Evolutionary conservation across 2,888 invertebrate species (phyloP).

Genomic region (Steinernema scapterisci): DNA sequence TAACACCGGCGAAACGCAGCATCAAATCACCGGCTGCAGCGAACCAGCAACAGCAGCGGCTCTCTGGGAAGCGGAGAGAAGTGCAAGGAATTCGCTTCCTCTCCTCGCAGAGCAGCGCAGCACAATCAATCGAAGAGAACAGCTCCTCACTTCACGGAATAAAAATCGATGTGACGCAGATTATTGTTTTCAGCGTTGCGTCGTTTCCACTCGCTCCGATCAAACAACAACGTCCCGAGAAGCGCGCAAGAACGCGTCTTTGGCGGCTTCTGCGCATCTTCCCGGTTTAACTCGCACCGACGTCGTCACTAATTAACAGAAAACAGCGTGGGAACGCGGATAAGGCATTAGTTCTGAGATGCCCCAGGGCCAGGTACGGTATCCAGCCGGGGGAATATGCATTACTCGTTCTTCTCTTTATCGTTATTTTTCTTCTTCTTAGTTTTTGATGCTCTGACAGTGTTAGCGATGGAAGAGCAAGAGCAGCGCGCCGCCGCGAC

Average conservation of each 20-base stretch:
- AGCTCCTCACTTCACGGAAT: conserved; percentile 15
- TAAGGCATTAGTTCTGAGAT: too few species aligned
- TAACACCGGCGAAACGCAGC: conserved; percentile 11
- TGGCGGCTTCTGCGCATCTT: too few species aligned
- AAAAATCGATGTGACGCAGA: conserved; percentile 5
- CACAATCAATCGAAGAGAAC: conserved; percentile 22
- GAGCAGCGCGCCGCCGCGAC: conserved; percentile 28
- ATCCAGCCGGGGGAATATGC: not conserved
- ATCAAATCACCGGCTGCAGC: conserved; percentile 13
- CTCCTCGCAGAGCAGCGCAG: conserved; percentile 13
- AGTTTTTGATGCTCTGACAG: conserved; percentile 29
- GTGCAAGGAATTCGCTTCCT: conserved; percentile 27
- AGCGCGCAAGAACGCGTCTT: too few species aligned
- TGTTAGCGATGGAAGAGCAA: not conserved
- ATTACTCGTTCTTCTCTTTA: not conserved
- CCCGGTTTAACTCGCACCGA: too few species aligned
- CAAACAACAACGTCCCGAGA: too few species aligned
- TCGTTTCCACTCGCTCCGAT: too few species aligned
- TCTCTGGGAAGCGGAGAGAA: conserved; percentile 18
- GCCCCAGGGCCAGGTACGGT: not conserved
- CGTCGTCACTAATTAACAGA: not conserved
- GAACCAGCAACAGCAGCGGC: conserved; percentile 1
- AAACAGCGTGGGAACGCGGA: not conserved
- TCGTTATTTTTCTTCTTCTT: conserved; percentile 11
- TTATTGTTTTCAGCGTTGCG: too few species aligned